Evolutionary conservation across 2,888 invertebrate species (phyloP).

Genomic region (Hirtodrosophila cameraria): DNA sequence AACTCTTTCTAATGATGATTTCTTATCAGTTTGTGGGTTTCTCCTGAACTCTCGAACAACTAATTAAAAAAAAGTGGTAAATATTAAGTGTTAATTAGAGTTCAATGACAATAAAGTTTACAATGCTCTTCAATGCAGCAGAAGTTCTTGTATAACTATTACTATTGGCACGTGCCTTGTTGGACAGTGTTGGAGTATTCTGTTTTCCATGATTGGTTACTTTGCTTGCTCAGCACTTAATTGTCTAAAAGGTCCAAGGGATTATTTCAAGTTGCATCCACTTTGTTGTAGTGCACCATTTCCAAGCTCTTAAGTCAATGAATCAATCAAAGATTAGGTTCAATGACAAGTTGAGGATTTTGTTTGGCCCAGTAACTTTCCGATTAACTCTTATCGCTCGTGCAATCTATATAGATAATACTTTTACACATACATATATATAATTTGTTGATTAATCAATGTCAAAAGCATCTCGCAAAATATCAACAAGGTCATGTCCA

Average conservation of each 20-base stretch:
- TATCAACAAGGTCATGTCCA: neutral
- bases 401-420: too few relatives aligned
- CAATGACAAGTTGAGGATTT: conserved; percentile 12
- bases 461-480: neutral
- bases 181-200: neutral
- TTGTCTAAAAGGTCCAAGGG: conserved; percentile 1
- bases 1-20: too few relatives aligned
- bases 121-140: neutral
- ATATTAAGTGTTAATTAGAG: too few relatives aligned
- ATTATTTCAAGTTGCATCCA: conserved; percentile 22
- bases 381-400: conserved; percentile 18
- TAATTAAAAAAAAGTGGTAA: too few relatives aligned
- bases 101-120: too few relatives aligned
- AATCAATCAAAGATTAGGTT: conserved; percentile 3
- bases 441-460: too few relatives aligned
- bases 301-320: conserved; percentile 1
- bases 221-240: neutral
- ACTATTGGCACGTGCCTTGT: neutral
- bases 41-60: too few relatives aligned
- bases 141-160: too few relatives aligned
- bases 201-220: neutral
- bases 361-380: neutral
- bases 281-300: conserved; percentile 4
- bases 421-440: too few relatives aligned
- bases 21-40: too few relatives aligned